phyloP scores from a whole-genome alignment of 1,140 invertebrate species.

The Caerostris extrusa region DNA sequence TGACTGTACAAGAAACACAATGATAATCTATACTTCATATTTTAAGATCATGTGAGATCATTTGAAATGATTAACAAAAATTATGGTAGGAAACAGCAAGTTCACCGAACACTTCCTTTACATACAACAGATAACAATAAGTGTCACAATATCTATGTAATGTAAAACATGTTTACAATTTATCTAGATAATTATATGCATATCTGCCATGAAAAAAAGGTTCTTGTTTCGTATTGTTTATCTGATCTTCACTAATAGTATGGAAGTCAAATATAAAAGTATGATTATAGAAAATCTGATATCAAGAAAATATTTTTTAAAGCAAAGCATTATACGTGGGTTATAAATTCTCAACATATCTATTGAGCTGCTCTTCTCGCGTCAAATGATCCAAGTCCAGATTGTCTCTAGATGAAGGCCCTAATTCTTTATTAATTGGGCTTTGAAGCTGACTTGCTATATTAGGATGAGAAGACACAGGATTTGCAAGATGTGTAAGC shows the following conservation, averaged over 20 bases:
- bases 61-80: slow-evolving; percentile 40
- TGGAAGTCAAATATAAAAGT: slow-evolving; percentile 58
- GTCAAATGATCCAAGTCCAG: slow-evolving; percentile 84
- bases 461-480: slow-evolving; percentile 74
- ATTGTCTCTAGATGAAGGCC: slow-evolving; percentile 74
- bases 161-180: slow-evolving; percentile 24
- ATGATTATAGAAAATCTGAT: slow-evolving; percentile 55
- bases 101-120: background rate
- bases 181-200: slow-evolving; percentile 29
- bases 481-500: slow-evolving; percentile 76
- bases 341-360: slow-evolving; percentile 93
- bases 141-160: slow-evolving; percentile 25
- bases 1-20: slow-evolving; percentile 74
- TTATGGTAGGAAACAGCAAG: slow-evolving; percentile 22
- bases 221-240: background rate
- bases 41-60: slow-evolving; percentile 58
- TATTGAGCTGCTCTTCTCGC: slow-evolving; percentile 94
- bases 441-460: slow-evolving; percentile 77
- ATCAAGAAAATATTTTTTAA: slow-evolving; percentile 55
- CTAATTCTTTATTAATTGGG: slow-evolving; percentile 77
- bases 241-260: slow-evolving; percentile 30
- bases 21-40: slow-evolving; percentile 46
- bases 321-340: slow-evolving; percentile 24
- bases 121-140: slow-evolving; percentile 45
- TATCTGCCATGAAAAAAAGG: background rate